Percentiles rank a stretch among this genome's conserved stretches.
Evolutionary conservation across 2,113 vertebrate species (phyloP).

Genomic region (Empidonax traillii): DNA sequence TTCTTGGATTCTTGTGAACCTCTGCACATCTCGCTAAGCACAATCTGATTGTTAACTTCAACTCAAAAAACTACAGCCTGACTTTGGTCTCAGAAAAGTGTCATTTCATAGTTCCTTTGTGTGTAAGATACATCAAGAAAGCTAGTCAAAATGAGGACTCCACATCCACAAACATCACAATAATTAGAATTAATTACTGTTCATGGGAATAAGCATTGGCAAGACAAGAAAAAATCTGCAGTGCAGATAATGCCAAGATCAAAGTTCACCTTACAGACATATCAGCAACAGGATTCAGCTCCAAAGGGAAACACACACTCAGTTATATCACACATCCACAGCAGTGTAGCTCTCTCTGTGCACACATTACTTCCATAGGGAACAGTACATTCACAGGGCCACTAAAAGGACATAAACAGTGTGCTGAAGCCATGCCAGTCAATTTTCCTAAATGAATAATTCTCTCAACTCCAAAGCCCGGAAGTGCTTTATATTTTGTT

Average conservation of each 20-base stretch:
- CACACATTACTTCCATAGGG: neutral
- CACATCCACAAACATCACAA: neutral
- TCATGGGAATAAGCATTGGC: neutral
- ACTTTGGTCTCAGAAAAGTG: accelerated
- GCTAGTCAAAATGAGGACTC: neutral
- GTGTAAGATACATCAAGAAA: neutral
- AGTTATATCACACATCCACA: neutral
- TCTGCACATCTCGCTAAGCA: neutral
- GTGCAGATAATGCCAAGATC: neutral
- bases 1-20: neutral
- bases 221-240: neutral
- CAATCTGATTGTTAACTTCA: neutral
- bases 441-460: neutral
- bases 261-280: neutral
- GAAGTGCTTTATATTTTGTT: neutral
- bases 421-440: neutral
- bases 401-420: neutral
- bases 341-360: neutral
- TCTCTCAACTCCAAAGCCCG: neutral
- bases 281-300: neutral
- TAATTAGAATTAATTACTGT: neutral
- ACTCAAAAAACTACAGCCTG: neutral
- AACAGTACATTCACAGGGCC: neutral
- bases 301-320: neutral
- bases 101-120: neutral